Percentiles rank a stretch among this genome's conserved stretches.
Conservation (phyloP, 2,888 invertebrate species). For the Phaedon cochleariae region DNA sequence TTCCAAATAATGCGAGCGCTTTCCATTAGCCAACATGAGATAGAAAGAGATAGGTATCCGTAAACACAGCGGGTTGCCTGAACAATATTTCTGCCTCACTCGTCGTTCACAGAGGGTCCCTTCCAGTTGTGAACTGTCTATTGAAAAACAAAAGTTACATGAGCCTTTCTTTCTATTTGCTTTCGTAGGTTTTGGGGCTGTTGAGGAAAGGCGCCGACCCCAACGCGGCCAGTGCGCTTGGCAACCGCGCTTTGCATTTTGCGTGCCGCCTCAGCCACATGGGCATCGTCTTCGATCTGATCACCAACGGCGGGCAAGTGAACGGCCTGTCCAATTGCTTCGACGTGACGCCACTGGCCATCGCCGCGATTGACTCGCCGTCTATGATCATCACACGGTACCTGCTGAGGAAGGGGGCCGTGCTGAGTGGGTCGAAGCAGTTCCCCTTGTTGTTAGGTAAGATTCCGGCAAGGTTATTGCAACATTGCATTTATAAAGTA, state of each 20-base stretch:
- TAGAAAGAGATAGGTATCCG: too few species aligned
- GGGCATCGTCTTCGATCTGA: slow-evolving; percentile 36
- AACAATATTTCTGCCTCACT: too few species aligned
- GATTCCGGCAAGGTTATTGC: too few species aligned
- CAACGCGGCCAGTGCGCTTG: slow-evolving; percentile 35
- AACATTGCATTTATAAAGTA: not conserved
- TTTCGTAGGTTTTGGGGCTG: slow-evolving; percentile 24
- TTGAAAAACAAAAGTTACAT: too few species aligned
- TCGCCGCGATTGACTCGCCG: slow-evolving; percentile 38
- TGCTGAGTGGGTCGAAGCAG: slow-evolving; percentile 25
- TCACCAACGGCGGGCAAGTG: slow-evolving; percentile 38
- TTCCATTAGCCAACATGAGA: too few species aligned
- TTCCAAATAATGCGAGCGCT: too few species aligned
- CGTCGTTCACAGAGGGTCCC: not conserved
- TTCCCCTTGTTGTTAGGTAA: slow-evolving; percentile 41
- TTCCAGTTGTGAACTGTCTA: not conserved
- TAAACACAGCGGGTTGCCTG: too few species aligned
- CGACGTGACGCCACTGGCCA: slow-evolving; percentile 46
- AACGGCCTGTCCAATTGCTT: slow-evolving; percentile 43
- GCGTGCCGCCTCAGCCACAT: slow-evolving; percentile 35
- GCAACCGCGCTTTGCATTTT: slow-evolving; percentile 41
- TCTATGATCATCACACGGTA: slow-evolving; percentile 37
- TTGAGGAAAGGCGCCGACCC: slow-evolving; percentile 42
- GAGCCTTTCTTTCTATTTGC: too few species aligned
- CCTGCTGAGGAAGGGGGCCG: slow-evolving; percentile 44